Conservation (phyloP, 2,797 vertebrate genomes). For the Potorous gilbertii region DNA sequence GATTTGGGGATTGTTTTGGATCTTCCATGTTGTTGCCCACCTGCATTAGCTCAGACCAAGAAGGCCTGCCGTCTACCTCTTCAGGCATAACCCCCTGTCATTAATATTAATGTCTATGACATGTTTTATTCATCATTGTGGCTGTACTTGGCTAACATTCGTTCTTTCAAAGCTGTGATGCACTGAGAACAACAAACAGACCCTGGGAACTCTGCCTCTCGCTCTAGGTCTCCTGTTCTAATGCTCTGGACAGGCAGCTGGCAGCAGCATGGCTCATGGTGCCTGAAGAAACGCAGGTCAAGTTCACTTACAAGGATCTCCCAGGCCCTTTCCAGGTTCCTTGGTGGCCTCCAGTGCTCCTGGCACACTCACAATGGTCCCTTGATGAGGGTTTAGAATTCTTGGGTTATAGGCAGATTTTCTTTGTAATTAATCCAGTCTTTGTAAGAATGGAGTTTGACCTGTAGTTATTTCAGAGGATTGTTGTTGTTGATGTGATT, state of each 20-base stretch:
- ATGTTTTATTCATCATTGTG: slow-evolving; percentile 5
- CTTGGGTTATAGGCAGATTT: background rate
- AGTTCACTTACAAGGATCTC: slow-evolving; percentile 1
- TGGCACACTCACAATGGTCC: background rate
- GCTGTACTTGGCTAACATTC: background rate
- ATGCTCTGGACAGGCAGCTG: background rate
- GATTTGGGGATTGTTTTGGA: background rate
- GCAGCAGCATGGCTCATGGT: background rate
- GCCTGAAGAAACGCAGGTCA: background rate
- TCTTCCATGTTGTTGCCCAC: background rate
- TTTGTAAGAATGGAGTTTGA: background rate
- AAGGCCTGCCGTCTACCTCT: background rate
- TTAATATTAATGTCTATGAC: background rate
- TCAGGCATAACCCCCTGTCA: background rate
- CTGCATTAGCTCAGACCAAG: background rate
- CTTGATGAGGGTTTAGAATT: background rate
- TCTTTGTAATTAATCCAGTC: background rate
- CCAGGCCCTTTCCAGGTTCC: slow-evolving; percentile 1
- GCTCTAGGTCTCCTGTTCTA: background rate
- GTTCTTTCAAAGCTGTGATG: background rate
- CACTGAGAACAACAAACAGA: background rate
- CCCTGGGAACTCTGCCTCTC: background rate
- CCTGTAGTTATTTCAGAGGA: background rate
- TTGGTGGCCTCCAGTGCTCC: background rate
- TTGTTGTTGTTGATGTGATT: background rate